Evolutionary conservation across 2,888 invertebrate species (phyloP).

Genomic region (Smittia sp.): DNA sequence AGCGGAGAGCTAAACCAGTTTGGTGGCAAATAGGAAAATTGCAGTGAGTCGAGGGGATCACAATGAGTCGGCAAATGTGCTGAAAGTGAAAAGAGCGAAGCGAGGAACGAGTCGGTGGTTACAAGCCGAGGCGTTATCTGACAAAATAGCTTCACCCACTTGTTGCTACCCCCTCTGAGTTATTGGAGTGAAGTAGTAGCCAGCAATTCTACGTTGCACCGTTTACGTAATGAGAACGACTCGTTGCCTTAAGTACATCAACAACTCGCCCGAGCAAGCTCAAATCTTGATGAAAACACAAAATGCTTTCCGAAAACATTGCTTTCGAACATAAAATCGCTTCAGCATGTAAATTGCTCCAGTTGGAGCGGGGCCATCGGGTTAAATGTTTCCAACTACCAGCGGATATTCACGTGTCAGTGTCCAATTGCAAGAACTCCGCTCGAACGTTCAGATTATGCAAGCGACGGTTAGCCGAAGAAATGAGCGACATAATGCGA

Average conservation of each 20-base stretch:
- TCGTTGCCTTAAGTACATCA: background rate
- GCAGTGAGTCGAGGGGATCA: too few relatives aligned
- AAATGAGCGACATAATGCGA: constrained; percentile 4
- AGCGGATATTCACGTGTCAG: background rate
- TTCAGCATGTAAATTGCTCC: background rate
- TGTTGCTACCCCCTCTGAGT: background rate
- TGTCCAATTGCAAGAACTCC: background rate
- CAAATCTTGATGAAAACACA: constrained; percentile 21
- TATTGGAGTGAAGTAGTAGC: background rate
- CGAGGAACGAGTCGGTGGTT: too few relatives aligned
- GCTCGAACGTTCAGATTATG: background rate
- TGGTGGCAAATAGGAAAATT: too few relatives aligned
- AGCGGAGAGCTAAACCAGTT: too few relatives aligned
- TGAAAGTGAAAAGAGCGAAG: too few relatives aligned
- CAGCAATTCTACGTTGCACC: background rate
- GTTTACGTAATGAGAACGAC: constrained; percentile 13
- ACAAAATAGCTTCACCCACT: too few relatives aligned
- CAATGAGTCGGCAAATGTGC: too few relatives aligned
- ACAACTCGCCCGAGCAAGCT: background rate
- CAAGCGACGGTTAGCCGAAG: background rate
- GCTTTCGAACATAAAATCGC: background rate
- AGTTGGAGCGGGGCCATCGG: background rate
- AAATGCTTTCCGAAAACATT: background rate
- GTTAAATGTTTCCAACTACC: constrained; percentile 2
- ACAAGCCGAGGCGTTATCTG: too few relatives aligned